A percentile compares a stretch with the other conserved stretches of the same genome.
phyloP scores from a whole-genome alignment of 1,140 invertebrate genomes.

The Dufourea novaeangliae region DNA sequence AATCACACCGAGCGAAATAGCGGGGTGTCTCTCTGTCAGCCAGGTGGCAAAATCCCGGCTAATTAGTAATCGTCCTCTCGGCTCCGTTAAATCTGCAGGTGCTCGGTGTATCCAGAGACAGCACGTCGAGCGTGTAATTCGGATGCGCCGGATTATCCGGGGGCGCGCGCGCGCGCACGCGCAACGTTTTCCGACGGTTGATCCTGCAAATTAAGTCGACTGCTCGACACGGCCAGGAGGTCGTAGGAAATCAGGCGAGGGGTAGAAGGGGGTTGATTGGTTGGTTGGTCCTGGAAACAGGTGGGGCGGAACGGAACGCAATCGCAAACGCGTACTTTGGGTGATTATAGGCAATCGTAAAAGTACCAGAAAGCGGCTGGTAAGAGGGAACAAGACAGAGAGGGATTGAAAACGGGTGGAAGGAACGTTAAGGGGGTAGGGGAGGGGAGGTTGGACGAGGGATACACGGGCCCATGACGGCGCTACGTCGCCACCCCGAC shows the following conservation, averaged over 20 bases:
- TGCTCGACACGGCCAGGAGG: conserved; percentile 43
- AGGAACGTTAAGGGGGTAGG: neutral
- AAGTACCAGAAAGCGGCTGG: conserved; percentile 50
- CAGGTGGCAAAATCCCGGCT: conserved; percentile 39
- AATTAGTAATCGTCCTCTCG: conserved; percentile 58
- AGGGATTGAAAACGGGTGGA: neutral
- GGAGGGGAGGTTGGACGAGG: conserved; percentile 29
- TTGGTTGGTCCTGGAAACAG: conserved; percentile 30
- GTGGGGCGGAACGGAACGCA: conserved; percentile 45
- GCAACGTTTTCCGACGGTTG: conserved; percentile 57
- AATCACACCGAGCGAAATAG: neutral
- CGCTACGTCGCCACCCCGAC: conserved; percentile 59
- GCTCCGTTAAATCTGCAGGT: conserved; percentile 36
- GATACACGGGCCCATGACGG: conserved; percentile 61
- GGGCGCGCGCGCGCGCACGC: too few species aligned
- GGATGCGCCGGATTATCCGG: conserved; percentile 59
- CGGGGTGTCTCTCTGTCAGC: neutral
- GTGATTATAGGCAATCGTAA: conserved; percentile 64
- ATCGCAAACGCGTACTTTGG: conserved; percentile 53
- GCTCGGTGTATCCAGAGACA: conserved; percentile 10
- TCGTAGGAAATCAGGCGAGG: neutral
- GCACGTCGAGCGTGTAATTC: conserved; percentile 55
- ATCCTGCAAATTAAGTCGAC: conserved; percentile 68
- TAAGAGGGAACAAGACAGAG: conserved; percentile 48
- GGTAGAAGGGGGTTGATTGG: neutral